Evolutionary conservation across 2,797 vertebrate genomes (phyloP), one percentile per base, ranked within the genome.

Genomic region (Meriones psammophilus): DNA sequence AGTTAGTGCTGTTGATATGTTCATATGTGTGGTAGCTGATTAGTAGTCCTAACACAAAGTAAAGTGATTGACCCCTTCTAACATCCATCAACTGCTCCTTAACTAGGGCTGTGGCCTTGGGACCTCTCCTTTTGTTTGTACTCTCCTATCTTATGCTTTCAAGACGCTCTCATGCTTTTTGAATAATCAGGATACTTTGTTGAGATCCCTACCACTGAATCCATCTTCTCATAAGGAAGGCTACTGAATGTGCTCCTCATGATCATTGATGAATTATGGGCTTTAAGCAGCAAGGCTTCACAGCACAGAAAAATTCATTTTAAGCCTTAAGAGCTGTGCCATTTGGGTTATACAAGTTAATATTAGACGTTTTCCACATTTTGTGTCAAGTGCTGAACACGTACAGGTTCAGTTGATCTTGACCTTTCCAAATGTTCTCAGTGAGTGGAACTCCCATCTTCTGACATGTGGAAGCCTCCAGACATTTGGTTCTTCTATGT

Each of bases 281-380:
- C 30, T 92, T 90, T 3, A 20, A 26, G 0, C 36, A 28, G 39
- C 18, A 68, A 1, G 13, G 84, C 86, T 93, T 91, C 58, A n/a
- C 15, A 84, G 66, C 24, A 79, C 46, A 80, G 80, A 91, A 42
- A 94, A 68, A 74, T 15, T 42, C 15, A 88, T 95, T 88, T n/a
- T 88, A 71, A 36, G 46, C 56, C 46, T 46, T 36, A 71, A 28
- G 39, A 91, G 18, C 28, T 86, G 12, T 39, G 66, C n/a, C 36
- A 66, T 83, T 96, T 64, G 58, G 94, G 84, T 92, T 58, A 58
- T 33, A 26, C 30, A 79, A 93, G 79, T 93, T 88, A 76, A 36
- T 91, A 83, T 58, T 92, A 92, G 88, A 84, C 33, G 56, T 93
- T 54, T 60, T 68, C 26, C 2, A 73, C 4, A 56, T 15, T 92